Conservation (phyloP, 1,140 invertebrate genomes). For the Lutraria rhynchaena region DNA sequence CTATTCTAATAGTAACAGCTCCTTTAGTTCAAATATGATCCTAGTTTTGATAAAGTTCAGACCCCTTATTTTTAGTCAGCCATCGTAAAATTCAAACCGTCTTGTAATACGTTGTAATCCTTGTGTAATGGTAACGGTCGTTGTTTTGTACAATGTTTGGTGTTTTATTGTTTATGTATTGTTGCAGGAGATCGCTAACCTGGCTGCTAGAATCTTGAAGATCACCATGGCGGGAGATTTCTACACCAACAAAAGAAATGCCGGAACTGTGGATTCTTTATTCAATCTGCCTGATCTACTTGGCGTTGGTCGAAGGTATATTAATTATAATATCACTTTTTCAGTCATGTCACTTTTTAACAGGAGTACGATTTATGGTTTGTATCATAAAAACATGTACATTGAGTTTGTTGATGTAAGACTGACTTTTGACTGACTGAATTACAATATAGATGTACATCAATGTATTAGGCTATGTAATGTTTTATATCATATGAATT, state of each 20-base stretch:
- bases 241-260: slow-evolving; percentile 44
- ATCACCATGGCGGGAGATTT: neutral
- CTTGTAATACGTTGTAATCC: neutral
- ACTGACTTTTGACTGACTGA: too few species aligned
- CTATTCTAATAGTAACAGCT: neutral
- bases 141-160: too few species aligned
- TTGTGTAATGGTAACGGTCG: neutral
- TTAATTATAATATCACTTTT: too few species aligned
- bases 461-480: too few species aligned
- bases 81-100: neutral
- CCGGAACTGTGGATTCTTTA: slow-evolving; percentile 49
- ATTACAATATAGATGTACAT: too few species aligned
- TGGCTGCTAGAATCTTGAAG: slow-evolving; percentile 52
- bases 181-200: slow-evolving; percentile 41
- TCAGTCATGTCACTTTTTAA: too few species aligned
- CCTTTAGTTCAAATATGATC: neutral
- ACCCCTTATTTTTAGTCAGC: neutral
- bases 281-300: slow-evolving; percentile 48
- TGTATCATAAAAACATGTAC: too few species aligned
- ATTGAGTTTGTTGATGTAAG: too few species aligned
- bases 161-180: neutral
- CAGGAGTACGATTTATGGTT: too few species aligned
- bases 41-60: neutral
- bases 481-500: too few species aligned
- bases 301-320: slow-evolving; percentile 36